Evolutionary conservation across 1,140 invertebrate genomes (phyloP).

Genomic region (Lutraria rhynchaena): DNA sequence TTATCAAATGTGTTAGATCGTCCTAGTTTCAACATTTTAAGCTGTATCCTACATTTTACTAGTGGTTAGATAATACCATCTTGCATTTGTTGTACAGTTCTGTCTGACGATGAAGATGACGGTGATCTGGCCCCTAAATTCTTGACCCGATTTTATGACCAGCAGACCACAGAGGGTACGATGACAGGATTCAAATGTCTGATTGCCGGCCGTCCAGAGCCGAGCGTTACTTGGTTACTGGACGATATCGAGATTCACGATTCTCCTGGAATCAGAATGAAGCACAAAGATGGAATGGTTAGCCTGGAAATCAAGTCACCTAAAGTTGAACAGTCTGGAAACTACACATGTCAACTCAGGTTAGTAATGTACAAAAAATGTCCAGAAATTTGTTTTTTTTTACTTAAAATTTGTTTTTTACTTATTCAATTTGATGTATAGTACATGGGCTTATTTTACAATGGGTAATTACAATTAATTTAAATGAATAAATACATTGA

Average conservation of each 20-base stretch:
- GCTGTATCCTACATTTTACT: no score
- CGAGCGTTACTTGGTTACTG: slow-evolving; percentile 73
- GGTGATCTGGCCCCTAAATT: slow-evolving; percentile 75
- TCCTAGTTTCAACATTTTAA: no score
- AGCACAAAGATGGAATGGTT: slow-evolving; percentile 69
- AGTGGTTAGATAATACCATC: slow-evolving; percentile 6
- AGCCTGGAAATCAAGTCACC: slow-evolving; percentile 76
- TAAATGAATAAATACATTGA: no score
- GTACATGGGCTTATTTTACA: no score
- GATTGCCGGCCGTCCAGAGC: slow-evolving; percentile 73
- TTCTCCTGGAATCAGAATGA: slow-evolving; percentile 64
- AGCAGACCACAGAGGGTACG: slow-evolving; percentile 73
- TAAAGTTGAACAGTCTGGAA: slow-evolving; percentile 76
- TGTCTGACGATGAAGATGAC: slow-evolving; percentile 67
- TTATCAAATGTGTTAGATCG: no score
- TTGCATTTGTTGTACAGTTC: slow-evolving; percentile 56
- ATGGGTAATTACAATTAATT: no score
- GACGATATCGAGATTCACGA: slow-evolving; percentile 72
- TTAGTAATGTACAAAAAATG: background rate
- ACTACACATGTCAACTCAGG: slow-evolving; percentile 76
- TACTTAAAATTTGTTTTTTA: no score
- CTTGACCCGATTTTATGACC: slow-evolving; percentile 75
- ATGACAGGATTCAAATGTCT: slow-evolving; percentile 75
- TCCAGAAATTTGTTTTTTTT: no score
- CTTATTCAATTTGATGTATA: no score